These are phyloP conservation scores for Brachionus manjavacas DNA, from an alignment of 1,140 invertebrate genomes.

Conservation along the genomic window DNA sequence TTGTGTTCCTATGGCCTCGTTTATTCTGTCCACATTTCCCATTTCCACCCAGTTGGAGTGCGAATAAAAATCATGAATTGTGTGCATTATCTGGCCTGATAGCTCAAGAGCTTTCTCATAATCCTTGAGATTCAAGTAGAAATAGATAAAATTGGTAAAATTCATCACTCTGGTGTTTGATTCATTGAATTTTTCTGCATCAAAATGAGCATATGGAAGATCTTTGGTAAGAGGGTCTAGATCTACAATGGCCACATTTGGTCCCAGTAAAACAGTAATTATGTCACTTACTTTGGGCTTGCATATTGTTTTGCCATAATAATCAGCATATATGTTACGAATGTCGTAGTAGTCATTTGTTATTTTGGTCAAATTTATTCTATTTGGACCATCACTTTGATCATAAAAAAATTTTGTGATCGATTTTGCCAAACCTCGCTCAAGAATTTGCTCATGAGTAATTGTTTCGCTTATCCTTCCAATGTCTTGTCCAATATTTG, in stretches of 20 bases:
- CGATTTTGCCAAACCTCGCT: neutral
- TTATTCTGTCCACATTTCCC: neutral
- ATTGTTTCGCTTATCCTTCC: neutral
- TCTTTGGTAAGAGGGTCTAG: constrained; percentile 23
- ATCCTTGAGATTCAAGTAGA: neutral
- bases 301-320: neutral
- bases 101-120: neutral
- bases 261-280: neutral
- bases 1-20: neutral
- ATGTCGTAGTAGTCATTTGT: neutral
- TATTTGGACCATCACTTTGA: neutral
- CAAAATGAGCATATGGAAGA: constrained; percentile 27
- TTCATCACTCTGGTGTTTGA: constrained; percentile 6
- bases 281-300: neutral
- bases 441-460: constrained; percentile 4
- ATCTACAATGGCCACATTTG: neutral
- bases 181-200: constrained; percentile 5
- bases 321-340: neutral
- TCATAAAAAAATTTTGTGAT: neutral
- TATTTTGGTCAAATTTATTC: neutral
- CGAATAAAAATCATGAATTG: constrained; percentile 41
- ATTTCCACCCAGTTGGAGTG: constrained; percentile 42
- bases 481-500: neutral
- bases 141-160: neutral
- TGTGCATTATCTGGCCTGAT: constrained; percentile 1